These are phyloP conservation scores for Sebastes taczanowskii DNA, from an alignment of 2,797 vertebrate species.

Conservation along the genomic window DNA sequence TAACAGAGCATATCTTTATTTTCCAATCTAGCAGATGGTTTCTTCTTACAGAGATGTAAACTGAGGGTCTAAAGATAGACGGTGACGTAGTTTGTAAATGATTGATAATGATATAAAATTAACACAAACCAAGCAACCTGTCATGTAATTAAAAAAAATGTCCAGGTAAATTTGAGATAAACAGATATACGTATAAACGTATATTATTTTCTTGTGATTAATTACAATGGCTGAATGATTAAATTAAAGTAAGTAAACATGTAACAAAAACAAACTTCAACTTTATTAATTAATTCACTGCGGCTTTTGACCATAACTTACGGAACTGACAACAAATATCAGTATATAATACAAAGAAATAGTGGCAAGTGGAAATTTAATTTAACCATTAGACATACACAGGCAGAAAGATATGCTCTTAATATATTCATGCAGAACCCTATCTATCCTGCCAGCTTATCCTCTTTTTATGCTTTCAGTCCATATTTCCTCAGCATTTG, in stretches of 20 bases:
- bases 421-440: conserved; percentile 30
- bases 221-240: not conserved
- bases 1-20: not conserved
- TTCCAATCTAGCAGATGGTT: not conserved
- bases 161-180: not conserved
- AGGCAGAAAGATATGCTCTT: not conserved
- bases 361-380: not conserved
- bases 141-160: not conserved
- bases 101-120: not conserved
- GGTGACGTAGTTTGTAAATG: not conserved
- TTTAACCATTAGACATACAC: not conserved
- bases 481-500: conserved; percentile 7
- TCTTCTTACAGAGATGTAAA: not conserved
- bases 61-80: not conserved
- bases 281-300: not conserved
- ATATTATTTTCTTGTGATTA: not conserved
- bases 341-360: not conserved
- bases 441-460: conserved; percentile 34
- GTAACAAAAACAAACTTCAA: not conserved
- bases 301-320: not conserved
- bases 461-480: conserved; percentile 28
- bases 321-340: not conserved
- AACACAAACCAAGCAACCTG: not conserved
- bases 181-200: not conserved
- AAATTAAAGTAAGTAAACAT: not conserved